Evolutionary conservation across 2,113 vertebrate genomes (phyloP).

Genomic region (Aythya baeri): DNA sequence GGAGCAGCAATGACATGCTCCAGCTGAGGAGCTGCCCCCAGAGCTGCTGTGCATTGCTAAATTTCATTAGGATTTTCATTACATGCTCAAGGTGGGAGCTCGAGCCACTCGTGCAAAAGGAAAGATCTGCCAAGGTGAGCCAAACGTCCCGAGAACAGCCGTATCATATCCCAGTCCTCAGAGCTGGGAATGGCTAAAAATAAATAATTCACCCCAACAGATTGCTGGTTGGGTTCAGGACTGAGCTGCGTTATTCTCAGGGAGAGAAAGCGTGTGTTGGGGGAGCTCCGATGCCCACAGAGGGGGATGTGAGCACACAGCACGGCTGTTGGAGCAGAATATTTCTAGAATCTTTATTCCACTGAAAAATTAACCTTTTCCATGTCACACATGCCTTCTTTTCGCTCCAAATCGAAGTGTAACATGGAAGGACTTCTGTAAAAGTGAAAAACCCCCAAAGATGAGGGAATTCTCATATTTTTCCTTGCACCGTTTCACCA

Average conservation of each 20-base stretch:
- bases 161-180: not conserved
- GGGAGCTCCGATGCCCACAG: not conserved
- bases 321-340: not conserved
- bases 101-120: not conserved
- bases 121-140: slow-evolving; percentile 15
- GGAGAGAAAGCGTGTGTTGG: not conserved
- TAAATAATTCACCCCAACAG: slow-evolving; percentile 44
- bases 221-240: slow-evolving; percentile 32
- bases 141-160: slow-evolving; percentile 6
- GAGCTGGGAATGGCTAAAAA: slow-evolving; percentile 41
- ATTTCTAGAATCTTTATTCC: slow-evolving; percentile 16
- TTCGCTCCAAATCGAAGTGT: not conserved
- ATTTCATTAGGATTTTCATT: not conserved
- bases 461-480: not conserved
- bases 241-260: slow-evolving; percentile 8
- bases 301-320: not conserved
- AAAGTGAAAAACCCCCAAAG: rapidly evolving
- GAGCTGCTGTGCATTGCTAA: not conserved
- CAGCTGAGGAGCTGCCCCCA: not conserved
- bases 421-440: not conserved
- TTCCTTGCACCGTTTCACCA: rapidly evolving
- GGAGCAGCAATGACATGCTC: not conserved
- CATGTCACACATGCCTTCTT: not conserved
- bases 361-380: slow-evolving; percentile 20
- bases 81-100: not conserved